Evolutionary conservation across 2,113 vertebrate species (phyloP), one percentile per base, ranked within the genome.

Genomic region (Arothron firmamentum): DNA sequence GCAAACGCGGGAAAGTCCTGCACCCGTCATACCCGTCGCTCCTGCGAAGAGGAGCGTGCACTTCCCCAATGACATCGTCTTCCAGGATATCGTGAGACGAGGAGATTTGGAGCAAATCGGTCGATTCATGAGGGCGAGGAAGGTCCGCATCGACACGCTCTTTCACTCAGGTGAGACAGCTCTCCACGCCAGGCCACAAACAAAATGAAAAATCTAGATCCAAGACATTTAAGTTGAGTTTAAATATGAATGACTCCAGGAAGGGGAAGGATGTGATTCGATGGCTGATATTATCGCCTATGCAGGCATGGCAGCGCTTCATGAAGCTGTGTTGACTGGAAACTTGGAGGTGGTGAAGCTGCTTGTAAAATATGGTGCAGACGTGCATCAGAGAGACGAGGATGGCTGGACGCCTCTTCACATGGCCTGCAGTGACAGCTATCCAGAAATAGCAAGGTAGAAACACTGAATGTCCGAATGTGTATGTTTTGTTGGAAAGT

Each of bases 281-380:
- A 28, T 13, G 34, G 17, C 48, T 81, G 20, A 76, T 42, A 14
- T 52, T 11, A 54, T 45, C n/a, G 16, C 59, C 16, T 81, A 51
- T 73, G 49, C 72, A 91, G 91, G 97, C 55, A 95, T 98, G 94
- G 94, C 95, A 2, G 94, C 97, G 0, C 86, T 99, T 6, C 97
- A 99, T 0, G 95, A 97, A 57, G 96, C 97, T 0, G 96, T 98
- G 62, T 94, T 99, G 0, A 92, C 94, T 0, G 97, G 96, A 16
- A 96, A 94, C 80, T 85, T 99, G 75, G 95, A 95, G n/a, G 96
- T 94, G 0, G 96, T 98, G 65, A 94, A 96, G 84, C 78, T 98
- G 23, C 88, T 98, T 65, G 87, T 98, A n/a, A 93, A 90, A 52
- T 88, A 96, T 0, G 95, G 95, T 0, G 96, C 97, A 0, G 93